Percentiles rank a stretch among this genome's conserved stretches.
phyloP scores from a whole-genome alignment of 1,140 invertebrate genomes.

The Zophobas atratus region DNA sequence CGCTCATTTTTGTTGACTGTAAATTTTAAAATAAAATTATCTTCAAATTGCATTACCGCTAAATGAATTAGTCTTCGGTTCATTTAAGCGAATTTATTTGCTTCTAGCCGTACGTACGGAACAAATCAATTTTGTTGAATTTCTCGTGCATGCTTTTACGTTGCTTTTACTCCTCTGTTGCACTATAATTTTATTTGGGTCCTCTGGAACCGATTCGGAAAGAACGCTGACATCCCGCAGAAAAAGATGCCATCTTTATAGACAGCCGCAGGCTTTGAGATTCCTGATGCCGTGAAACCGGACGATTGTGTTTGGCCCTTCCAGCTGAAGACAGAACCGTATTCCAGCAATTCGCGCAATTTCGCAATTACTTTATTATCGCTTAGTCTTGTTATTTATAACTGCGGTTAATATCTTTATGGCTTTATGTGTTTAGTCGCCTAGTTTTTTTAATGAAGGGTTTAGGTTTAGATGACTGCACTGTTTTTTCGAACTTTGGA shows the following conservation, averaged over 20 bases:
- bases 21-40: constrained; percentile 27
- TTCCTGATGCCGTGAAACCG: constrained; percentile 5
- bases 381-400: too few relatives aligned
- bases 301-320: constrained; percentile 18
- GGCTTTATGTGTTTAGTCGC: too few relatives aligned
- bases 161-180: constrained; percentile 28
- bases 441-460: too few relatives aligned
- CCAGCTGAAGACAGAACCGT: constrained; percentile 8
- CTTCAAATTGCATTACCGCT: constrained; percentile 23
- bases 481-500: neutral
- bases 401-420: too few relatives aligned
- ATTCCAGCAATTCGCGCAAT: neutral
- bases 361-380: neutral
- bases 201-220: neutral
- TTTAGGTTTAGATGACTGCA: too few relatives aligned
- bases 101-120: constrained; percentile 7
- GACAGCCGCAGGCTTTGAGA: constrained; percentile 18
- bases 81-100: constrained; percentile 38
- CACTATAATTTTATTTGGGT: constrained; percentile 12
- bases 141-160: constrained; percentile 35
- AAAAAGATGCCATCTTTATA: constrained; percentile 39
- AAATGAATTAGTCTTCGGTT: constrained; percentile 39
- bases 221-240: constrained; percentile 18
- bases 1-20: constrained; percentile 5
- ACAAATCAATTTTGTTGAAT: constrained; percentile 37